Base-by-base conservation (phyloP, 2,113 vertebrate genomes). In the Uria lomvia region DNA sequence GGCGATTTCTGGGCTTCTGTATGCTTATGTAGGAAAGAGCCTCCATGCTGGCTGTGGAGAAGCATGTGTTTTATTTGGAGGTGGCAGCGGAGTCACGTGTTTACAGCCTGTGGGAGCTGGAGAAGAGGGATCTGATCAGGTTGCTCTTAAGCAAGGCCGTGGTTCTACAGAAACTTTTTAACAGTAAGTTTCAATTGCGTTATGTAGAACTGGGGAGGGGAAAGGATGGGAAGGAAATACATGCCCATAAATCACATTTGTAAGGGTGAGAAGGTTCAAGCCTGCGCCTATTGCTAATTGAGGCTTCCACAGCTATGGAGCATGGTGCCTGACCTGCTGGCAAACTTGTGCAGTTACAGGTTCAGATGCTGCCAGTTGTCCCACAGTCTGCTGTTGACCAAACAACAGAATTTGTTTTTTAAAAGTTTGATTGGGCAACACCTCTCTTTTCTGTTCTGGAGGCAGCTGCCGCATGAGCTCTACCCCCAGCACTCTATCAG, bases 171-270 rank as follows among this genome's bases (percentile, higher is more conserved):
- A 42, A 66, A 24, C 5, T 29, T 83, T 36, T 49, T 12, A 65
- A 36, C 7, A 24, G 23, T 19, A 27, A 58, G 8, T 15, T 29
- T 88, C 43, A 8, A 8, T 17, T 36, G 6, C 3, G 0, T 59
- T 80, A 3, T 0, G 0, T 53, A 59, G 29, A 58, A 18, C 17
- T 36, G 21, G 5, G 38, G 23, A 58, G 9, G 13, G 73, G 36
- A 38, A 58, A 32, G 40, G 17, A 24, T 16, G 8, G 12, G 22
- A 81, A 79, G 53, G 36, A 82, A 88, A 49, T 38, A 22, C 8
- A 6, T 55, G 20, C 10, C 8, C 13, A 10, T 55, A 49, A 50
- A n/a, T 66, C 8, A 42, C 21, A 6, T 90, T 45, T 80, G 8
- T 49, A 30, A 45, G 22, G 55, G 24, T 83, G 52, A 67, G 47